Evolutionary conservation across 35 echinoderm and acorn worm species (phyloP).

Genomic region (Patiria miniata): DNA sequence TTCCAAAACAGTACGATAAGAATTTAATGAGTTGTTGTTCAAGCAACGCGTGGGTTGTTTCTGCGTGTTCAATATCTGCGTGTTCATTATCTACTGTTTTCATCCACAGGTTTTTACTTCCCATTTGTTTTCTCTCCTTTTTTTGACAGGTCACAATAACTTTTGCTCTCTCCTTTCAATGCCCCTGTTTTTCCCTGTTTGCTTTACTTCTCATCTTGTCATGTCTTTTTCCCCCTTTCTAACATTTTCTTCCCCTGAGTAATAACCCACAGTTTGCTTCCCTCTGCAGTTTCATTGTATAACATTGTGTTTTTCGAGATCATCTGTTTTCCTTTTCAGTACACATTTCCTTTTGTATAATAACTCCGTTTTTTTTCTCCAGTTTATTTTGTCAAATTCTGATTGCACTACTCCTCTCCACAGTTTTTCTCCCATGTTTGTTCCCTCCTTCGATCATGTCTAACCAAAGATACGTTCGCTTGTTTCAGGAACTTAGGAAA

Average conservation of each 20-base stretch:
- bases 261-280: neutral
- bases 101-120: neutral
- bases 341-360: neutral
- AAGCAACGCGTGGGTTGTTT: too few relatives aligned
- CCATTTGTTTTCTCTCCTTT: neutral
- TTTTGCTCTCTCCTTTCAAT: neutral
- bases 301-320: neutral
- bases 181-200: too few relatives aligned
- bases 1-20: too few relatives aligned
- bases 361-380: neutral
- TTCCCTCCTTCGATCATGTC: neutral
- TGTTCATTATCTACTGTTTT: too few relatives aligned
- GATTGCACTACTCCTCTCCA: neutral
- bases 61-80: too few relatives aligned
- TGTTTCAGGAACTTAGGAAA: constrained; percentile 3
- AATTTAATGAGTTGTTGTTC: too few relatives aligned
- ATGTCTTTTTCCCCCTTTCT: neutral
- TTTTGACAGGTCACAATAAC: neutral
- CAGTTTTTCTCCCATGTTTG: constrained; percentile 9
- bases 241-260: neutral
- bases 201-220: neutral
- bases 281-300: neutral
- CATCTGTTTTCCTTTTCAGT: neutral
- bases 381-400: neutral
- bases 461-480: constrained; percentile 4